A percentile compares a stretch with the other conserved stretches of the same genome.
phyloP scores from a whole-genome alignment of 2,113 vertebrate genomes.

The Indicator maculatus region DNA sequence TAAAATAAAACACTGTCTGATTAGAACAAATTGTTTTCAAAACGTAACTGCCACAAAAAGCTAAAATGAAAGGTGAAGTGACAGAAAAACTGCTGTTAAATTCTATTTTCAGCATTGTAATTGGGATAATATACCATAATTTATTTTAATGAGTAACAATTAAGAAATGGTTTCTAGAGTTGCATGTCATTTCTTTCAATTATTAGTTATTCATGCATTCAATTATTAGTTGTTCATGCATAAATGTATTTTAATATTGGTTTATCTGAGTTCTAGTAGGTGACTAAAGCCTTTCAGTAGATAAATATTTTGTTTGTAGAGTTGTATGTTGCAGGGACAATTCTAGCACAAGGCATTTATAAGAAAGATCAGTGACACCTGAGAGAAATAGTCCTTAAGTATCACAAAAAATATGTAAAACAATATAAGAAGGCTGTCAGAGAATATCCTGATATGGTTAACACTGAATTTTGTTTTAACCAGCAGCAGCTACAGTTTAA shows the following conservation, averaged over 20 bases:
- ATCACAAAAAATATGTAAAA: neutral
- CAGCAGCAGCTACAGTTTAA: slow-evolving; percentile 21
- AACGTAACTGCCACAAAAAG: slow-evolving; percentile 58
- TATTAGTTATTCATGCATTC: slow-evolving; percentile 65
- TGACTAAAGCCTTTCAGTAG: slow-evolving; percentile 48
- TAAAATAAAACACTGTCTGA: slow-evolving; percentile 39
- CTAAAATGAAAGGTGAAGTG: slow-evolving; percentile 68
- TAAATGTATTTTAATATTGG: slow-evolving; percentile 74
- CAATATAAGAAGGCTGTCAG: neutral
- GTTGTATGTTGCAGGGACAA: neutral
- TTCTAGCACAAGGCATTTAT: neutral
- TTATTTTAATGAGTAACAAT: slow-evolving; percentile 80
- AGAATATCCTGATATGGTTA: slow-evolving; percentile 17
- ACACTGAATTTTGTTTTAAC: slow-evolving; percentile 28
- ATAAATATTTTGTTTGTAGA: slow-evolving; percentile 15
- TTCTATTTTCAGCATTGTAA: slow-evolving; percentile 79
- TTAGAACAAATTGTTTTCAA: slow-evolving; percentile 66
- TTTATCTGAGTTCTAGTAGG: slow-evolving; percentile 54
- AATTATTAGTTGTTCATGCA: slow-evolving; percentile 70
- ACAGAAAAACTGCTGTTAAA: slow-evolving; percentile 74
- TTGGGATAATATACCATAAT: slow-evolving; percentile 77
- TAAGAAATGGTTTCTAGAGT: slow-evolving; percentile 75
- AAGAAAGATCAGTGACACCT: neutral
- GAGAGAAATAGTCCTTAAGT: neutral
- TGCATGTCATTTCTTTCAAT: slow-evolving; percentile 77